Base-by-base conservation (phyloP, 1,140 invertebrate genomes). In the Heterodera schachtii region DNA sequence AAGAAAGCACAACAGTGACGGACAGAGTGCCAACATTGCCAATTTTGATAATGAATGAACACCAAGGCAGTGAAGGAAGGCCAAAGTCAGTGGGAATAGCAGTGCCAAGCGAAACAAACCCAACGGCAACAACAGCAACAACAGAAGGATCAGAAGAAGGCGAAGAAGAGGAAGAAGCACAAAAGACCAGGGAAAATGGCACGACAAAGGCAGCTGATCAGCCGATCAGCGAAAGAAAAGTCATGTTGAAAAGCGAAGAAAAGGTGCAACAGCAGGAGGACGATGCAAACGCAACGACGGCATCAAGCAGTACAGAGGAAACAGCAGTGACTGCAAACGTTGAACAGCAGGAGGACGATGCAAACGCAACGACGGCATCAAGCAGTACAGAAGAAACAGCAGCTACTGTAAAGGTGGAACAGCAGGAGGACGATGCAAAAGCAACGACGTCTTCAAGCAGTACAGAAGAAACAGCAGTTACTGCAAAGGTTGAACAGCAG, bases 191-290 rank as follows among this genome's bases (percentile, higher is more conserved):
- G 9, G 16, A 64, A 11, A 19, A 19, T 1, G 11, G 13, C 13
- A 76, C 47, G 46, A 60, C 46, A 11, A 74, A 11, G 9, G 73
- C 46, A 11, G 73, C 7, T 46, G 60, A 75, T 75, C 31, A 47
- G 60, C 49, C 73, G 31, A 75, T 52, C 41, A 75, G 57, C 41
- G 43, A 75, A 6, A 74, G 57, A 9, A 74, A 49, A 75, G 46
- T 52, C n/a, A 76, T 49, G 2, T 52, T 80, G 64, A 80, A 80
- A 44, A 74, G n/a, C n/a, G 5, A 74, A 60, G 75, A 76, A 76
- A 76, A 57, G n/a, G 74, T 31, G 7, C 3, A 75, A 49, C 21
- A 75, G 19, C 21, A 75, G 16, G 43, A 75, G 5, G 46, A 57
- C 41, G n/a, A 75, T 11, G n/a, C 49, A 52, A 52, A 52, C 13